A percentile compares a stretch with the other conserved stretches of the same genome.
Conservation (phyloP, 2,888 invertebrate genomes). For the Dicranocentrus wangi region DNA sequence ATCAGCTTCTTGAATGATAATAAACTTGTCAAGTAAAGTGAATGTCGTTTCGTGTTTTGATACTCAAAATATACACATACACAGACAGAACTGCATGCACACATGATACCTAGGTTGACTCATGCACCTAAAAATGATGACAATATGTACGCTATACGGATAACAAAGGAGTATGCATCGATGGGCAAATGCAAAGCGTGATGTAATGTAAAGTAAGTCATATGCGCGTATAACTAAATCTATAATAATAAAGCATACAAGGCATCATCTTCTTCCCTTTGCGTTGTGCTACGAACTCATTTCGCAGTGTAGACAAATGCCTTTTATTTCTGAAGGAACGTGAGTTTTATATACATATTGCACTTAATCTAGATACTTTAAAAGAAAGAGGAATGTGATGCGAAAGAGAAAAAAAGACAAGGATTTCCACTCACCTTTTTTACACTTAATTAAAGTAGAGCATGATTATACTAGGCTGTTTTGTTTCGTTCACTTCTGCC, state of each 20-base stretch:
- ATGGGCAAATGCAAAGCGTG: neutral
- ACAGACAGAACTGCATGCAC: too few relatives aligned
- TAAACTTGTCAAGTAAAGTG: conserved; percentile 49
- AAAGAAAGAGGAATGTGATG: conserved; percentile 5
- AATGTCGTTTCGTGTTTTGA: neutral
- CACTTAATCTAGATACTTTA: too few relatives aligned
- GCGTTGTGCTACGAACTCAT: neutral
- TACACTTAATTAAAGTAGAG: conserved; percentile 63
- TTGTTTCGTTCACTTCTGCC: too few relatives aligned
- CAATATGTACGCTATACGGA: too few relatives aligned
- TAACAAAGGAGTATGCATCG: too few relatives aligned
- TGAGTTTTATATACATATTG: too few relatives aligned
- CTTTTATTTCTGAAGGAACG: neutral
- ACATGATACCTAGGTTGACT: too few relatives aligned
- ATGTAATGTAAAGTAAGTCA: neutral
- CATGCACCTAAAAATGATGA: too few relatives aligned
- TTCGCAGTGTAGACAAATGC: neutral
- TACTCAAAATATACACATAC: too few relatives aligned
- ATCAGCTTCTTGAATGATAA: conserved; percentile 23
- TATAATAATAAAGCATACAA: neutral
- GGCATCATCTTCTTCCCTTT: conserved; percentile 4
- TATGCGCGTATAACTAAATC: neutral
- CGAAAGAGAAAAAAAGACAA: conserved; percentile 41
- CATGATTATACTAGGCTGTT: conserved; percentile 26
- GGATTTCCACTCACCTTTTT: conserved; percentile 64